Evolutionary conservation across 2,113 vertebrate genomes (phyloP).

Genomic region (Thryonomys swinderianus): DNA sequence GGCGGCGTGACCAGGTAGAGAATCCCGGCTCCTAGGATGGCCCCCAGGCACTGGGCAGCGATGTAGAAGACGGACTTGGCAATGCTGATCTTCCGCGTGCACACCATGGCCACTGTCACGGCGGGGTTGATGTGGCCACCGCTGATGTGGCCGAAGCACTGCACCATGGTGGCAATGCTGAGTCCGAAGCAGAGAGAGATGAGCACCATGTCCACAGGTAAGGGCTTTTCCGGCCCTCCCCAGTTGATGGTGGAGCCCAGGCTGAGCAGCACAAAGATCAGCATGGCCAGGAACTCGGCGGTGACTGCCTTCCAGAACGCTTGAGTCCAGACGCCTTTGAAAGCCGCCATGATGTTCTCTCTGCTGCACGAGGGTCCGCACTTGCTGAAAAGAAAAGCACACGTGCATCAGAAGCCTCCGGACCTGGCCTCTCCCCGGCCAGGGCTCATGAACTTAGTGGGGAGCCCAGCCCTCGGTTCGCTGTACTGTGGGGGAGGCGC

Average conservation of each 20-base stretch:
- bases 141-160: constrained; percentile 97
- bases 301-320: constrained; percentile 97
- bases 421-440: neutral
- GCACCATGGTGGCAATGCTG: constrained; percentile 97
- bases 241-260: constrained; percentile 97
- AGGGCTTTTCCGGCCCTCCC: constrained; percentile 89
- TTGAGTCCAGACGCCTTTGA: constrained; percentile 97
- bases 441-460: neutral
- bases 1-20: constrained; percentile 94
- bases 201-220: constrained; percentile 93
- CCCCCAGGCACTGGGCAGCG: constrained; percentile 94
- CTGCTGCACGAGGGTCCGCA: constrained; percentile 89
- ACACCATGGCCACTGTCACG: constrained; percentile 95
- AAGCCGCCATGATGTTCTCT: constrained; percentile 93
- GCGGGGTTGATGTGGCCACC: constrained; percentile 98
- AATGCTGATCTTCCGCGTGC: constrained; percentile 94
- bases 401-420: constrained; percentile 57
- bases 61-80: constrained; percentile 96
- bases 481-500: neutral
- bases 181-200: constrained; percentile 98
- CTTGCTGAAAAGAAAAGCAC: constrained; percentile 89
- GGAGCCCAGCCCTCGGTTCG: rapidly evolving
- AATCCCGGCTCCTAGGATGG: constrained; percentile 92
- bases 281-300: constrained; percentile 94
- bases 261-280: constrained; percentile 96